These are phyloP conservation scores for Leiothrix lutea DNA, from an alignment of 2,113 vertebrate genomes.

Conservation along the genomic window DNA sequence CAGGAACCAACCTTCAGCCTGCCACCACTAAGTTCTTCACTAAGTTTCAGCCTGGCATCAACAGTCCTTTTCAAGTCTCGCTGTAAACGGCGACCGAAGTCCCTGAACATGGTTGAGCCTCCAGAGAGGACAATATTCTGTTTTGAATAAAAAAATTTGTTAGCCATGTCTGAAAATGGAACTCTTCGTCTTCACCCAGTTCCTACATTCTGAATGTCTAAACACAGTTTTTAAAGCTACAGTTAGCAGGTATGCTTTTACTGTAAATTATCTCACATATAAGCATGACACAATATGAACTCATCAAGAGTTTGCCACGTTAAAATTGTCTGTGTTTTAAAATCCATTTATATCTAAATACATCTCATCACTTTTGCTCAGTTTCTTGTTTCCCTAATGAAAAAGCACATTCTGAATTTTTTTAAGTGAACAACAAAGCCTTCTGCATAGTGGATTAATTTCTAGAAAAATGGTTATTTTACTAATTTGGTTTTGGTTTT, in stretches of 20 bases:
- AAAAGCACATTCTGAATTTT: background rate
- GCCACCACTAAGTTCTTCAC: constrained; percentile 95
- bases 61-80: constrained; percentile 96
- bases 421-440: background rate
- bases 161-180: background rate
- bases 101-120: constrained; percentile 99
- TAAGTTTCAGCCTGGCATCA: constrained; percentile 94
- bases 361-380: background rate
- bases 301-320: background rate
- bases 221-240: background rate
- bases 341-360: background rate
- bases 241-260: background rate
- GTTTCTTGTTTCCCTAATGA: background rate
- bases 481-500: too few species aligned
- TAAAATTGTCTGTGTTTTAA: background rate
- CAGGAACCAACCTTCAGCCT: constrained; percentile 86
- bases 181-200: background rate
- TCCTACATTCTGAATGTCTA: background rate
- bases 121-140: constrained; percentile 95
- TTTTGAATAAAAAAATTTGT: background rate
- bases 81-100: constrained; percentile 95
- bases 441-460: background rate
- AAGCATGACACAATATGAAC: background rate
- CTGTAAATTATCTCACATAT: background rate
- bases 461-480: background rate